Percentiles rank a stretch among this genome's conserved stretches.
Conservation (phyloP, 2,888 invertebrate species). For the Meteorus colon region DNA sequence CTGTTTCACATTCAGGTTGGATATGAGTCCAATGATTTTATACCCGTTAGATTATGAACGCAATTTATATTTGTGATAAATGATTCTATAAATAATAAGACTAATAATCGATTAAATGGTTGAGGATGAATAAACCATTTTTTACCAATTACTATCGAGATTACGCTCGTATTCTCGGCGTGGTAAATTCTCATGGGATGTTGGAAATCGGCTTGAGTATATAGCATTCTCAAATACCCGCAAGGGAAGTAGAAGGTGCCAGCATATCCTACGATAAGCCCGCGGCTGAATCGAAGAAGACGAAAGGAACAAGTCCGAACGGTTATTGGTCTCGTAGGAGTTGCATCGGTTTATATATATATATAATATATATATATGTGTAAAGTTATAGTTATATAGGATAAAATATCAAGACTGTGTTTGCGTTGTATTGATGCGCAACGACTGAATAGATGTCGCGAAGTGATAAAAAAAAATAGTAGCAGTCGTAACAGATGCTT, state of each 20-base stretch:
- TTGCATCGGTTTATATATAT: slow-evolving; percentile 34
- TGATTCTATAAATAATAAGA: not conserved
- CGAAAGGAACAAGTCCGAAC: slow-evolving; percentile 47
- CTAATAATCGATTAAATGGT: slow-evolving; percentile 13
- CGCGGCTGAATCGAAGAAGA: slow-evolving; percentile 41
- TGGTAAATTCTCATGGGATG: slow-evolving; percentile 35
- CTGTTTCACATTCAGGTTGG: no score
- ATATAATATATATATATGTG: not conserved
- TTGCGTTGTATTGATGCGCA: slow-evolving; percentile 4
- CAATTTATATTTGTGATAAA: no score
- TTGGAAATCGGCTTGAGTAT: slow-evolving; percentile 28
- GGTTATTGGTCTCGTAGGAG: slow-evolving; percentile 49
- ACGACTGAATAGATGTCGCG: slow-evolving; percentile 25
- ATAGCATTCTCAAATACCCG: slow-evolving; percentile 36
- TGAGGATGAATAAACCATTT: slow-evolving; percentile 29
- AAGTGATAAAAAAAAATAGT: slow-evolving; percentile 26
- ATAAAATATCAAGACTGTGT: slow-evolving; percentile 45
- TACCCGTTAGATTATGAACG: no score
- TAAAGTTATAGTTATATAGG: slow-evolving; percentile 30
- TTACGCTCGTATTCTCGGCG: slow-evolving; percentile 28
- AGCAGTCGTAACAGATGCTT: slow-evolving; percentile 15
- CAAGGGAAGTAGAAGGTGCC: slow-evolving; percentile 46
- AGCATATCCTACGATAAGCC: slow-evolving; percentile 51
- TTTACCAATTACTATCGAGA: slow-evolving; percentile 36
- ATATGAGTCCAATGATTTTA: no score